Conservation (phyloP, 2,113 vertebrate genomes). For the Scomber japonicus region DNA sequence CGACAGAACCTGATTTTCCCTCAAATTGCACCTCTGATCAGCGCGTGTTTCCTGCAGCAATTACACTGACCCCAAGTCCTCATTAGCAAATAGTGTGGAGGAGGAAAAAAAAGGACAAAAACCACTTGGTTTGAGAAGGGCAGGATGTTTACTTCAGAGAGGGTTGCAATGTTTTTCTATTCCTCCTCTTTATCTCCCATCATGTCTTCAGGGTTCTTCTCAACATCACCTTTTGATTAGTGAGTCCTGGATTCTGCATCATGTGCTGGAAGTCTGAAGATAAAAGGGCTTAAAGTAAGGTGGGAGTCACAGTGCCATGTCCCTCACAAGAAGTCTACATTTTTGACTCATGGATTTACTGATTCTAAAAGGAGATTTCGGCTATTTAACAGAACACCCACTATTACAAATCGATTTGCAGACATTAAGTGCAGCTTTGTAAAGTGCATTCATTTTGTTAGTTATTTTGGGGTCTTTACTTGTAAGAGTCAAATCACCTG, state of each 20-base stretch:
- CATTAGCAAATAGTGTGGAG: conserved; percentile 81
- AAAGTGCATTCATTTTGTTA: conserved; percentile 21
- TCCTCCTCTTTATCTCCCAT: conserved; percentile 53
- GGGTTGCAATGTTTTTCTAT: conserved; percentile 38
- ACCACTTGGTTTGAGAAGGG: conserved; percentile 64
- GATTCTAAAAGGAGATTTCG: conserved; percentile 18
- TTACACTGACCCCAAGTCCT: conserved; percentile 83
- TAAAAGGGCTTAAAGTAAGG: conserved; percentile 10
- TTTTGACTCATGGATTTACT: conserved; percentile 39
- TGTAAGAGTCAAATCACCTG: neutral
- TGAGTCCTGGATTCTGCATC: conserved; percentile 47
- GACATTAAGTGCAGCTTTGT: conserved; percentile 30
- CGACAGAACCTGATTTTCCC: conserved; percentile 82
- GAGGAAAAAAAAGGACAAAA: conserved; percentile 67
- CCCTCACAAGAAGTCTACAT: conserved; percentile 39
- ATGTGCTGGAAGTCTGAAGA: conserved; percentile 40
- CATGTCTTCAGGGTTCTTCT: conserved; percentile 68
- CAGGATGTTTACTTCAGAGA: conserved; percentile 64
- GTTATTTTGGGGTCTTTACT: conserved; percentile 20
- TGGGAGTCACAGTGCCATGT: conserved; percentile 37
- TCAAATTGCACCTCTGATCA: conserved; percentile 87
- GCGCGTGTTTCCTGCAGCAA: conserved; percentile 85
- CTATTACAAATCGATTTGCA: conserved; percentile 26
- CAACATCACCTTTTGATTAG: conserved; percentile 81
- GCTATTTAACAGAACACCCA: conserved; percentile 8